phyloP scores from a whole-genome alignment of 2,888 invertebrate genomes.

The Meteorus cinctellus region DNA sequence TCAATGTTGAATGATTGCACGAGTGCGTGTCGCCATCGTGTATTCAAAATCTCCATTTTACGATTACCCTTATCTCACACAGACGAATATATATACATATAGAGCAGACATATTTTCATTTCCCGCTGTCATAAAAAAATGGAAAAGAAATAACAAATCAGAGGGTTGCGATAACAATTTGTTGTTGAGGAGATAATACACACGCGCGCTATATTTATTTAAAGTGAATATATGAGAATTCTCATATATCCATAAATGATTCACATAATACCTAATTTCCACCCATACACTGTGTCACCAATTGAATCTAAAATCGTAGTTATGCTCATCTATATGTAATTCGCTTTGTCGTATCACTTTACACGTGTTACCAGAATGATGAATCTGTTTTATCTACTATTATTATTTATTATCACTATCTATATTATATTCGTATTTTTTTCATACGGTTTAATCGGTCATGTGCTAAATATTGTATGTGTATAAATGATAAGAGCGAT shows the following conservation, averaged over 20 bases:
- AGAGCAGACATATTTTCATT: slow-evolving; percentile 31
- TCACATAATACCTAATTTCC: not conserved
- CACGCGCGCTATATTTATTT: slow-evolving; percentile 24
- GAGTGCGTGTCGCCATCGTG: slow-evolving; percentile 10
- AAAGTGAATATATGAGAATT: not conserved
- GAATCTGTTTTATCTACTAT: slow-evolving; percentile 16
- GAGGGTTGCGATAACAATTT: slow-evolving; percentile 53
- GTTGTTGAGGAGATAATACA: slow-evolving; percentile 43
- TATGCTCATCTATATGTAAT: not conserved
- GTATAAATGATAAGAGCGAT: slow-evolving; percentile 22
- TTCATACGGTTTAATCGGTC: slow-evolving; percentile 22
- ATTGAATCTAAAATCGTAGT: slow-evolving; percentile 6
- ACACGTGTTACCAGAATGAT: slow-evolving; percentile 29
- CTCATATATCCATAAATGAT: slow-evolving; percentile 9
- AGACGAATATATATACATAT: slow-evolving; percentile 4
- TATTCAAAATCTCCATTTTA: slow-evolving; percentile 46
- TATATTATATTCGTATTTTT: slow-evolving; percentile 18
- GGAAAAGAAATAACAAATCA: slow-evolving; percentile 46
- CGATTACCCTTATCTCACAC: slow-evolving; percentile 18
- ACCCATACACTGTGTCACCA: not conserved
- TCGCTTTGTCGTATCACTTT: not conserved
- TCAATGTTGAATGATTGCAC: slow-evolving; percentile 24
- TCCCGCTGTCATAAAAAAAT: not conserved
- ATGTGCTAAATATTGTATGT: slow-evolving; percentile 25
- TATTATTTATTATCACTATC: not conserved